Percentiles rank a stretch among this genome's conserved stretches.
Conservation (phyloP, 2,113 vertebrate genomes). For the Mobula hypostoma region DNA sequence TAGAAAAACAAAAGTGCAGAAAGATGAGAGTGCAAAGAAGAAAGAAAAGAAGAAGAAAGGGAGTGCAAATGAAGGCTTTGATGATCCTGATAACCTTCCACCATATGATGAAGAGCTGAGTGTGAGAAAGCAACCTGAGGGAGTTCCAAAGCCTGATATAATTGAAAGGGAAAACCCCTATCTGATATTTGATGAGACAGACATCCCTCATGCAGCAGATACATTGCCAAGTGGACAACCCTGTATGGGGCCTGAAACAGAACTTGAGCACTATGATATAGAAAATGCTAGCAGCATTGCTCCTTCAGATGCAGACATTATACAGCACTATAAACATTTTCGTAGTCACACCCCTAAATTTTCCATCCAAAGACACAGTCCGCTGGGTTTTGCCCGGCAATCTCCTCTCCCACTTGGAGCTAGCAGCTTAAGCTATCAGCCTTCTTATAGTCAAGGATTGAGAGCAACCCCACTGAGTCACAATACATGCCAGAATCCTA, state of each 20-base stretch:
- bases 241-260: conserved; percentile 62
- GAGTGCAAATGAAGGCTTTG: conserved; percentile 89
- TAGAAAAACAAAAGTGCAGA: conserved; percentile 64
- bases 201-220: conserved; percentile 69
- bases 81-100: conserved; percentile 87
- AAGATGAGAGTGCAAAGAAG: conserved; percentile 81
- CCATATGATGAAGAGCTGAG: conserved; percentile 91
- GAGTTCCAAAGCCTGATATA: conserved; percentile 93
- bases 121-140: conserved; percentile 88
- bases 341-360: conserved; percentile 92
- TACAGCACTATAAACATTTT: conserved; percentile 97
- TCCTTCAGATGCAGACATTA: conserved; percentile 88
- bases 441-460: conserved; percentile 73
- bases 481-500: conserved; percentile 79
- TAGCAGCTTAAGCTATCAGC: conserved; percentile 83
- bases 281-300: conserved; percentile 97
- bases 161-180: conserved; percentile 95
- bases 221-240: conserved; percentile 81
- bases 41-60: conserved; percentile 89
- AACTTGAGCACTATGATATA: conserved; percentile 93
- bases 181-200: conserved; percentile 89
- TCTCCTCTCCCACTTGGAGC: conserved; percentile 84
- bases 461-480: conserved; percentile 81
- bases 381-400: conserved; percentile 85
- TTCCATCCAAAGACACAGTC: conserved; percentile 93